These are phyloP conservation scores for Trachythela sp. DNA, from an alignment of 64 coral and sea anemone species.

Conservation along the genomic window DNA sequence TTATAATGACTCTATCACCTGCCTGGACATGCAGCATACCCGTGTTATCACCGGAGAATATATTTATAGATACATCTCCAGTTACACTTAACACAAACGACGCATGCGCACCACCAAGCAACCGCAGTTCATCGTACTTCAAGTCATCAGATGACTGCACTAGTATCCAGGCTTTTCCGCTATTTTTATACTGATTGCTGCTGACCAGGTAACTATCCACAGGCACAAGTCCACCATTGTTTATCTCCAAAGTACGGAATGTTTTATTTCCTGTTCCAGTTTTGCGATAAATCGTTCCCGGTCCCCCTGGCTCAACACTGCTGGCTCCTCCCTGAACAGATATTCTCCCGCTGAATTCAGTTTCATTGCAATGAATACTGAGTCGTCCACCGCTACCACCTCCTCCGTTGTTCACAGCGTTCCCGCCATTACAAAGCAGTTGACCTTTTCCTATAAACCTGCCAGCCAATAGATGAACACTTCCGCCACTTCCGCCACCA, in stretches of 20 bases:
- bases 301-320: slow-evolving; percentile 65
- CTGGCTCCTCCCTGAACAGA: slow-evolving; percentile 74
- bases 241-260: slow-evolving; percentile 55
- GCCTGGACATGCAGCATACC: slow-evolving; percentile 66
- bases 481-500: slow-evolving; percentile 93
- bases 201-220: slow-evolving; percentile 59
- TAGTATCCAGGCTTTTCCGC: slow-evolving; percentile 78
- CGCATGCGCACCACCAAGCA: background rate
- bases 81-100: background rate
- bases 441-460: slow-evolving; percentile 80
- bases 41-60: slow-evolving; percentile 52
- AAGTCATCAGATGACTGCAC: slow-evolving; percentile 41
- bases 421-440: slow-evolving; percentile 56
- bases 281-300: slow-evolving; percentile 69
- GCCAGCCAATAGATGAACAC: slow-evolving; percentile 45
- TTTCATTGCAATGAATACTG: slow-evolving; percentile 54
- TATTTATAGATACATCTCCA: background rate
- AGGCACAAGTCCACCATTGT: slow-evolving; percentile 72
- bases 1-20: slow-evolving; percentile 71
- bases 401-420: slow-evolving; percentile 59
- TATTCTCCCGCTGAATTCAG: slow-evolving; percentile 51
- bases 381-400: slow-evolving; percentile 74
- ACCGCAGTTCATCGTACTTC: background rate
- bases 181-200: slow-evolving; percentile 64
- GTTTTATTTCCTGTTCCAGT: too few species aligned